phyloP scores from a whole-genome alignment of 2,113 vertebrate species.

The Caloenas nicobarica region DNA sequence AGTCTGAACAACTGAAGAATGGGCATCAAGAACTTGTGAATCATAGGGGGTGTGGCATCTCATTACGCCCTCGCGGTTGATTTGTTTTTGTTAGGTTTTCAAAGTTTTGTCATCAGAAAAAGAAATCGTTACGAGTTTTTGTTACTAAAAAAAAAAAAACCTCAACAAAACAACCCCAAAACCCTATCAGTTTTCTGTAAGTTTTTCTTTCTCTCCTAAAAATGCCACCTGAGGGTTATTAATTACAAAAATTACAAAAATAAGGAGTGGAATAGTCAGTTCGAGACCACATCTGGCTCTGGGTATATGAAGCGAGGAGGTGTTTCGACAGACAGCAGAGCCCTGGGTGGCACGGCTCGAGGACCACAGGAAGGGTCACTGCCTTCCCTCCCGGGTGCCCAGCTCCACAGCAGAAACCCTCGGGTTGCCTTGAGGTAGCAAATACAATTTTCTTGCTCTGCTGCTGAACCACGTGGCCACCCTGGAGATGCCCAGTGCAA shows the following conservation, averaged over 20 bases:
- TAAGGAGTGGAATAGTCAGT: neutral
- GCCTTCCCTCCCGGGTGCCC: neutral
- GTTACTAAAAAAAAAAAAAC: neutral
- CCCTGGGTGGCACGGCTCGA: neutral
- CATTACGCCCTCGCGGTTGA: neutral
- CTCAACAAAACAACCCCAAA: neutral
- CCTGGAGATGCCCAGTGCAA: neutral
- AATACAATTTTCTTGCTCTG: neutral
- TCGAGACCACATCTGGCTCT: neutral
- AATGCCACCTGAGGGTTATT: neutral
- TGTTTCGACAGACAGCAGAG: neutral
- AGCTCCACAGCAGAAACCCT: neutral
- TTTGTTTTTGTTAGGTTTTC: neutral
- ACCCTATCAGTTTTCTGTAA: neutral
- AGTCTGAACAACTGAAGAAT: neutral
- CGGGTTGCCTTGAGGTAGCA: neutral
- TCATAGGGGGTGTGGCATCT: rapidly evolving
- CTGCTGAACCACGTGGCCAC: neutral
- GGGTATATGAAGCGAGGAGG: neutral
- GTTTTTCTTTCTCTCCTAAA: neutral
- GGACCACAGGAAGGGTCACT: neutral
- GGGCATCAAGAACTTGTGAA: neutral
- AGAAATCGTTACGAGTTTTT: too few species aligned
- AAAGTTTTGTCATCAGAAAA: neutral
- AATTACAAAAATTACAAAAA: neutral